Conservation (phyloP, 2,888 invertebrate genomes). For the Drosophila paramelanica region DNA sequence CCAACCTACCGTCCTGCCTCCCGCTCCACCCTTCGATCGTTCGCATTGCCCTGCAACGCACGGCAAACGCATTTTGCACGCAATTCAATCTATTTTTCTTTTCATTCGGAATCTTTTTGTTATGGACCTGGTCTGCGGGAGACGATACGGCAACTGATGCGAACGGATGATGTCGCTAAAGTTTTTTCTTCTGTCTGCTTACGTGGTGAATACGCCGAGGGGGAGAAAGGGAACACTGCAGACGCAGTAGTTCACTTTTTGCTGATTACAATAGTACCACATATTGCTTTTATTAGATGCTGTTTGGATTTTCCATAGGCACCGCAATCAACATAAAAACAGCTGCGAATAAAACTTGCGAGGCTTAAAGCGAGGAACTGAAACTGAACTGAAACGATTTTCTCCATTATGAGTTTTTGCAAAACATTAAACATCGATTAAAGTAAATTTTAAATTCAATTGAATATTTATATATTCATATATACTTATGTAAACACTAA, state of each 20-base stretch:
- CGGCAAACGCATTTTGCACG: slow-evolving; percentile 79
- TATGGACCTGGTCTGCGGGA: slow-evolving; percentile 29
- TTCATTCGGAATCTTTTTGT: slow-evolving; percentile 71
- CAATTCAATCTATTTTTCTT: slow-evolving; percentile 79
- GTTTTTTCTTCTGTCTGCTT: slow-evolving; percentile 27
- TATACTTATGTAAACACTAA: too few species aligned
- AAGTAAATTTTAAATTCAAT: too few species aligned
- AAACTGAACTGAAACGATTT: background rate
- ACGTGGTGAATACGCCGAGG: background rate
- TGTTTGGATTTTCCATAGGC: slow-evolving; percentile 17
- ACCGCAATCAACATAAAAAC: slow-evolving; percentile 45
- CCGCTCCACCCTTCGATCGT: background rate
- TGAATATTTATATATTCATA: too few species aligned
- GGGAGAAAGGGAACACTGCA: slow-evolving; percentile 4
- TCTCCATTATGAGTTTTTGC: too few species aligned
- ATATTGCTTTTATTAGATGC: slow-evolving; percentile 51
- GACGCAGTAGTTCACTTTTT: slow-evolving; percentile 29
- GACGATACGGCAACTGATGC: slow-evolving; percentile 50
- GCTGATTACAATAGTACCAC: slow-evolving; percentile 57
- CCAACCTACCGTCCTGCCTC: background rate
- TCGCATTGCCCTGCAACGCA: slow-evolving; percentile 40
- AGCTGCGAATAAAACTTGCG: slow-evolving; percentile 5
- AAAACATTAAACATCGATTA: too few species aligned
- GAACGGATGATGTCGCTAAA: slow-evolving; percentile 61
- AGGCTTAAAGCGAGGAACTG: slow-evolving; percentile 8